Percentiles rank a stretch among this genome's conserved stretches.
phyloP scores from a whole-genome alignment of 1,140 invertebrate genomes.

The Drosophila kepulauana region DNA sequence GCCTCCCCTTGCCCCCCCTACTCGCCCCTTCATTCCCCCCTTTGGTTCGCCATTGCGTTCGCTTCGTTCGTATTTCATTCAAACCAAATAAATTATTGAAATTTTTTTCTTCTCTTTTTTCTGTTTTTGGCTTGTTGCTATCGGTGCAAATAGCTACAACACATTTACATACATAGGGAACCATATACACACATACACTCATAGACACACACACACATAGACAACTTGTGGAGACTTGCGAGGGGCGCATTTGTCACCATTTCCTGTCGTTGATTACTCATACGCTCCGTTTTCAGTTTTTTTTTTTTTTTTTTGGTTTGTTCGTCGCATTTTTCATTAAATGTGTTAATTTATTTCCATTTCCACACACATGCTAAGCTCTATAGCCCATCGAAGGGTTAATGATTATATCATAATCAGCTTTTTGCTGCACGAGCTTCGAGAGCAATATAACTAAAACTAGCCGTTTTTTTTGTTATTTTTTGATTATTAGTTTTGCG shows the following conservation, averaged over 20 bases:
- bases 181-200: constrained; percentile 31
- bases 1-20: constrained; percentile 4
- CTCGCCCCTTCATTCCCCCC: not conserved
- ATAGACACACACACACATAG: constrained; percentile 31
- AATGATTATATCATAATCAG: constrained; percentile 10
- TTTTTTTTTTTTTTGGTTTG: constrained; percentile 19
- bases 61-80: constrained; percentile 78
- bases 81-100: constrained; percentile 83
- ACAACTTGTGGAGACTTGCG: not conserved
- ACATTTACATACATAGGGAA: constrained; percentile 64
- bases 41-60: constrained; percentile 18
- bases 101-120: constrained; percentile 49
- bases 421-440: not conserved
- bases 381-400: not conserved
- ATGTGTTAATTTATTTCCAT: constrained; percentile 82
- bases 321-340: constrained; percentile 75
- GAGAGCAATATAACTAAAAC: not conserved
- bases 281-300: constrained; percentile 68
- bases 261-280: constrained; percentile 82
- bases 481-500: constrained; percentile 5
- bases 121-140: constrained; percentile 76
- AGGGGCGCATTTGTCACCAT: constrained; percentile 75
- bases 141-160: constrained; percentile 82
- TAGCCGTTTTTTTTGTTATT: not conserved
- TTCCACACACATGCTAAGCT: constrained; percentile 51